These are phyloP conservation scores for Parazoanthus swiftii DNA, from an alignment of 92 coral and sea anemone species.

Conservation along the genomic window DNA sequence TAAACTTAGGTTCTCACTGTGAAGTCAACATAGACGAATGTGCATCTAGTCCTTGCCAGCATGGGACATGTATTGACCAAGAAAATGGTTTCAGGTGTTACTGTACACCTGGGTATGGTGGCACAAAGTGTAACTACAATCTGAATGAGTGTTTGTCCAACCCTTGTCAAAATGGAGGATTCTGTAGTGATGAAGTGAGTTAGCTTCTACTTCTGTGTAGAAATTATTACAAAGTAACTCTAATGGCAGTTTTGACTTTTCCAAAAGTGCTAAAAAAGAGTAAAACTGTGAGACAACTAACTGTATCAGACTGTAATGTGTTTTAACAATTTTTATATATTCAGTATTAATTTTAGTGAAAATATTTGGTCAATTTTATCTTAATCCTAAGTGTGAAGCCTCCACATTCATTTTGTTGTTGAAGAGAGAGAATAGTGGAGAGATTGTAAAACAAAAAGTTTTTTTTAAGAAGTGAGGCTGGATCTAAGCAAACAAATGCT, in stretches of 20 bases:
- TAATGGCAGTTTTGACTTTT: neutral
- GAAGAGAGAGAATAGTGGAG: no score
- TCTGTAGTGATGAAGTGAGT: constrained; percentile 75
- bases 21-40: constrained; percentile 95
- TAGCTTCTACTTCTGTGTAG: neutral
- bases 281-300: no score
- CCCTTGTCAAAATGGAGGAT: constrained; percentile 89
- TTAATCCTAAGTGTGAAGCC: no score
- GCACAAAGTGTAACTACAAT: constrained; percentile 70
- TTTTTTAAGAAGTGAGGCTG: no score
- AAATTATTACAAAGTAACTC: neutral
- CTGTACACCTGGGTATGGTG: constrained; percentile 87
- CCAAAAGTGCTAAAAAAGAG: no score
- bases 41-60: constrained; percentile 74
- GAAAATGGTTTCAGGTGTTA: constrained; percentile 80
- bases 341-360: no score
- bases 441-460: no score
- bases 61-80: constrained; percentile 87
- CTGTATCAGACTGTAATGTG: no score
- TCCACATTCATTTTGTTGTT: no score
- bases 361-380: no score
- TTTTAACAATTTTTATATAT: no score
- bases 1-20: constrained; percentile 78
- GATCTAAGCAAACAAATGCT: no score
- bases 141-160: constrained; percentile 84